Evolutionary conservation across 2,888 invertebrate species (phyloP), one percentile per base, ranked within the genome.

Genomic region (Spialia ferax): DNA sequence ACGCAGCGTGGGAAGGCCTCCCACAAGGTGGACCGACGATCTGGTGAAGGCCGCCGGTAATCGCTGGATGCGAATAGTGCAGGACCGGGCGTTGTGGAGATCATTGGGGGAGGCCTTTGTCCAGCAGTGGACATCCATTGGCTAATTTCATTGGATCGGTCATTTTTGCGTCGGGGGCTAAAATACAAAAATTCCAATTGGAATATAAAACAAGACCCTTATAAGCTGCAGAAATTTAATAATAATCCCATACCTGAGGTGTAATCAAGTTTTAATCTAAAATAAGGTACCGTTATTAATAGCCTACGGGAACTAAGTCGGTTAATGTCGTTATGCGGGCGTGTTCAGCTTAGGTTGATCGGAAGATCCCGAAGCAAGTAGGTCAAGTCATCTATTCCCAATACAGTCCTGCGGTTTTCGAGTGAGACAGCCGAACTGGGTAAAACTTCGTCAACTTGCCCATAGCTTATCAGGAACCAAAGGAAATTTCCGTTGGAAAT

Each of bases 321-420:
- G 55, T 48, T 66, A 67, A 61, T 48, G 55, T 35, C 67, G 55
- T 67, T 67, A 61, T 61, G 61, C 67, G 67, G 67, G 67, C 35
- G 60, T 55, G 60, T 55, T 60, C 48, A 38, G 67, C 55, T 67
- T 23, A 67, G 61, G 60, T 45, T 66, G 66, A 61, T 61, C 54
- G 61, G 15, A 61, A 67, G 55, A 62, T 56, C 67, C 32, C 56
- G 61, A 56, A 22, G 48, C 61, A 67, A 67, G 32, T 67, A 62
- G 67, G 67, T 56, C 67, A 67, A 67, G 56, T 56, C 61, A 67
- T 67, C 55, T 62, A 61, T 62, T 62, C 54, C 48, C 67, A 62
- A 67, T 62, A 67, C 61, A 62, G 23, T 67, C 48, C 55, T 67
- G 67, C 48, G 67, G 67, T 67, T 67, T 61, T 48, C 22, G 26